These are phyloP conservation scores for Phyllopteryx taeniolatus DNA, from an alignment of 2,113 vertebrate genomes.

Conservation along the genomic window DNA sequence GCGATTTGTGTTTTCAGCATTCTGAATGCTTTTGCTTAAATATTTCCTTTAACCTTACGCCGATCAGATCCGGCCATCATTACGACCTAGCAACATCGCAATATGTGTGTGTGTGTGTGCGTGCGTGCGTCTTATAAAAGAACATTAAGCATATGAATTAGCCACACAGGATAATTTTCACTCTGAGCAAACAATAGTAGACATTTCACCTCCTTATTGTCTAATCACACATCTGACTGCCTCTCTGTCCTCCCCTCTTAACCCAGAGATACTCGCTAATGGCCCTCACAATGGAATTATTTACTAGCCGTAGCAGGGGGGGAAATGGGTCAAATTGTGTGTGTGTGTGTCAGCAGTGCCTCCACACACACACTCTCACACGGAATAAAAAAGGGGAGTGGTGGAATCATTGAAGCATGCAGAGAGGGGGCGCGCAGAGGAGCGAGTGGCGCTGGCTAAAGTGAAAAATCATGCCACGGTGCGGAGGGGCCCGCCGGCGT, in stretches of 20 bases:
- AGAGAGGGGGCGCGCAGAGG: constrained; percentile 34
- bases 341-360: constrained; percentile 25
- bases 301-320: constrained; percentile 57
- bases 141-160: constrained; percentile 51
- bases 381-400: constrained; percentile 58
- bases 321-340: constrained; percentile 63
- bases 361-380: constrained; percentile 24
- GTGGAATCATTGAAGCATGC: constrained; percentile 79
- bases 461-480: constrained; percentile 89
- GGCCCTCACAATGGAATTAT: constrained; percentile 68
- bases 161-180: constrained; percentile 50
- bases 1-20: too few species aligned
- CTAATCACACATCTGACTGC: constrained; percentile 65
- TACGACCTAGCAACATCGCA: too few species aligned
- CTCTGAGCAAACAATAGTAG: constrained; percentile 53
- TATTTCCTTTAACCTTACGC: too few species aligned
- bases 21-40: too few species aligned
- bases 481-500: constrained; percentile 73
- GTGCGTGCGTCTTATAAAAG: constrained; percentile 22
- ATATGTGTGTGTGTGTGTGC: too few species aligned
- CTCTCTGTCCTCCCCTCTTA: constrained; percentile 52
- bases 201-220: constrained; percentile 68
- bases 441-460: constrained; percentile 69
- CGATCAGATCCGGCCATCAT: too few species aligned
- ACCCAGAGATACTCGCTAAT: constrained; percentile 63